Base-by-base conservation (phyloP, 2,797 vertebrate species). In the Meda fulgida region DNA sequence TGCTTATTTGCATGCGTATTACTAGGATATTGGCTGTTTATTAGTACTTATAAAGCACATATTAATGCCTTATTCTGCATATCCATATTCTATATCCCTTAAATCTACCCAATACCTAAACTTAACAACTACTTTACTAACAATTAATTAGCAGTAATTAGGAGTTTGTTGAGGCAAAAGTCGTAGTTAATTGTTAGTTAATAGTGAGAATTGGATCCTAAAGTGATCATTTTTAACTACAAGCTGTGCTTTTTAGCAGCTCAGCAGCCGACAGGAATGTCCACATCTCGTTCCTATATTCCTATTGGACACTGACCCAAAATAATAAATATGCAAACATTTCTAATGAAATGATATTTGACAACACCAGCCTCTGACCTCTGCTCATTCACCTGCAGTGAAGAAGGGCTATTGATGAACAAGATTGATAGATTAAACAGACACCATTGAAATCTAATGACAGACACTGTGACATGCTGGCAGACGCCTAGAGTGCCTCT, bases 301-400 rank as follows among this genome's bases (percentile, higher is more conserved):
- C 31, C 51, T 38, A 23, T 9, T n/a, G 16, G 58, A 31, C 40
- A 21, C 29, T 51, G 43, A 53, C 14, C 19, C 34, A n/a, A 55
- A 78, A 43, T 69, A 40, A 78, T 55, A 53, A 55, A 78, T 40
- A 34, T 43, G n/a, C 48, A 78, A 43, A 84, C 26, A 58, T 7
- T 36, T 70, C 73, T 58, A 77, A 69, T 77, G 48, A 67, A 84
- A 55, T 69, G 7, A 69, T 43, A 70, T 70, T 70, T 70, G 36
- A 83, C 36, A 75, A 69, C 60, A 84, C 3, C 73, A 34, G 46
- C 73, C 63, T 77, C 73, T 84, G 82, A 84, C 75, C 83, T 84
- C 26, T 60, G 51, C 53, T 69, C 19, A 69, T 78, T 63, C 0
- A 21, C 29, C 65, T 55, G 31, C 46, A 67, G 36, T 11, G 48